A percentile compares a stretch with the other conserved stretches of the same genome.
Conservation (phyloP, 2,797 vertebrate species). For the Gobionotothen gibberifrons region DNA sequence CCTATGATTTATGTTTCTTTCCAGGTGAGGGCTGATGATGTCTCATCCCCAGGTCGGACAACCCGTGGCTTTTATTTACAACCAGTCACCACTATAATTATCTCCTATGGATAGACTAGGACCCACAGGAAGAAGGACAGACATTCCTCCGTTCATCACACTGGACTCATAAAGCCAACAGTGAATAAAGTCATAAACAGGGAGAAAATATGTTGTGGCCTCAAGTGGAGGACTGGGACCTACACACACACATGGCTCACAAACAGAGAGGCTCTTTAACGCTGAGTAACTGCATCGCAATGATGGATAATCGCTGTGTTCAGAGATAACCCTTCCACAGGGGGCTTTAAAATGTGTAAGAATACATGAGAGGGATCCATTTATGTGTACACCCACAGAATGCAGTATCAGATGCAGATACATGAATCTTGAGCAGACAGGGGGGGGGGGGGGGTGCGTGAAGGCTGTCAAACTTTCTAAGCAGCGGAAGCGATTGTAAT, state of each 20-base stretch:
- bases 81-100: constrained; percentile 72
- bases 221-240: constrained; percentile 41
- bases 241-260: constrained; percentile 27
- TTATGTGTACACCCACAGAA: constrained; percentile 51
- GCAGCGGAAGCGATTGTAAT: constrained; percentile 10
- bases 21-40: constrained; percentile 75
- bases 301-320: constrained; percentile 66
- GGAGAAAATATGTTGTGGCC: constrained; percentile 52
- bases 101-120: constrained; percentile 62
- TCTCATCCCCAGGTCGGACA: constrained; percentile 68
- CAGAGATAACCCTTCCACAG: constrained; percentile 61
- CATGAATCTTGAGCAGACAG: constrained; percentile 14
- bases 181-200: constrained; percentile 70
- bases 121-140: constrained; percentile 67
- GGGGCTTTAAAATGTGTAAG: constrained; percentile 58
- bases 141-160: constrained; percentile 74
- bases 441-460: constrained; percentile 5
- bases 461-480: constrained; percentile 41
- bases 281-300: constrained; percentile 45
- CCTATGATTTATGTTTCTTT: constrained; percentile 67
- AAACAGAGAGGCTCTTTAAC: constrained; percentile 59
- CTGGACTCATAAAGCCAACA: constrained; percentile 72
- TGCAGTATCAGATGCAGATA: constrained; percentile 51
- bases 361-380: constrained; percentile 51
- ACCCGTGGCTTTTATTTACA: constrained; percentile 70